phyloP scores from a whole-genome alignment of 92 coral and sea anemone genomes.

The Heliopora coerulea region DNA sequence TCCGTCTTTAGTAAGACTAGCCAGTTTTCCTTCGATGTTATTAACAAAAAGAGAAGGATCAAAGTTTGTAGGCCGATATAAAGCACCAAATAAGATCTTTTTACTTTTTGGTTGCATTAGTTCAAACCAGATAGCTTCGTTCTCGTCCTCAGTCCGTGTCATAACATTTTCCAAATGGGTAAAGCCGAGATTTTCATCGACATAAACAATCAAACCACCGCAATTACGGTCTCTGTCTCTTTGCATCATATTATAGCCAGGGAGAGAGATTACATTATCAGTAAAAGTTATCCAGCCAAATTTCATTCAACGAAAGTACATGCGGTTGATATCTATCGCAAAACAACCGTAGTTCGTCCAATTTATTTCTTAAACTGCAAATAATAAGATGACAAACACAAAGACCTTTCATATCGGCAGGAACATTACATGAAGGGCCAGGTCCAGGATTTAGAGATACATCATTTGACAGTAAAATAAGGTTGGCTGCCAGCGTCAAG shows the following conservation, averaged over 20 bases:
- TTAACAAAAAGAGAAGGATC: conserved; percentile 32
- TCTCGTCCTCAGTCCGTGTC: neutral
- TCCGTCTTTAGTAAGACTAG: conserved; percentile 4
- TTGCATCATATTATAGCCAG: conserved; percentile 27
- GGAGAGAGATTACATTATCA: conserved; percentile 25
- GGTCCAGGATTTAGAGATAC: no score
- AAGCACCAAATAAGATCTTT: conserved; percentile 50
- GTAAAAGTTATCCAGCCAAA: conserved; percentile 30
- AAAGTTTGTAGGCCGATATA: conserved; percentile 57
- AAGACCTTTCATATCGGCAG: conserved; percentile 22
- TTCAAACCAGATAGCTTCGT: conserved; percentile 60
- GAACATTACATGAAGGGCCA: conserved; percentile 17
- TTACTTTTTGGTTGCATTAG: conserved; percentile 53
- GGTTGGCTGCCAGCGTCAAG: no score
- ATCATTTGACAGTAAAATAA: conserved; percentile 32
- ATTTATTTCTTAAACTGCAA: conserved; percentile 29
- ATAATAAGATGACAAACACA: conserved; percentile 36
- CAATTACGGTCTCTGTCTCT: conserved; percentile 41
- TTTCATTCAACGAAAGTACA: conserved; percentile 40
- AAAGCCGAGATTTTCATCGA: conserved; percentile 1
- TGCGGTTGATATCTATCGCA: conserved; percentile 30
- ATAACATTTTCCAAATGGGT: neutral
- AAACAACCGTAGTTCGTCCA: conserved; percentile 41
- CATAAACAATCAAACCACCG: conserved; percentile 34
- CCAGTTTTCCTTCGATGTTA: conserved; percentile 37